Percentiles rank a stretch among this genome's conserved stretches.
Evolutionary conservation across 2,113 vertebrate species (phyloP).

Genomic region (Labeo catla): DNA sequence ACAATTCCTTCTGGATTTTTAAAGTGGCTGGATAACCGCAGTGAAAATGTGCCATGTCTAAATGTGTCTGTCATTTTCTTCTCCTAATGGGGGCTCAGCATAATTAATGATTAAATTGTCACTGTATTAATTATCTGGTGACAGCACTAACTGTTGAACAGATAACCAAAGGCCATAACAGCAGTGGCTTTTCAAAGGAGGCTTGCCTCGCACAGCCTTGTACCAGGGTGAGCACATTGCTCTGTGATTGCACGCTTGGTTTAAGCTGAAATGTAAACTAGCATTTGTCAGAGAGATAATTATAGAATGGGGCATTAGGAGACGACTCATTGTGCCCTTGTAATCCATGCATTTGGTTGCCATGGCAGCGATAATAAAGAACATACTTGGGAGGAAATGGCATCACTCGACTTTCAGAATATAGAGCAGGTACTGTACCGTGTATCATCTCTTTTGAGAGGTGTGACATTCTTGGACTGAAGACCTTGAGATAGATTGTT

Average conservation of each 20-base stretch:
- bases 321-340: slow-evolving; percentile 38
- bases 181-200: slow-evolving; percentile 15
- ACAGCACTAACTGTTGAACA: slow-evolving; percentile 34
- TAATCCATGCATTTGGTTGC: slow-evolving; percentile 50
- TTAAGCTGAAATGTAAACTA: slow-evolving; percentile 58
- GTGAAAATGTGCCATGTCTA: not conserved
- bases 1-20: not conserved
- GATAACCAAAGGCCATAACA: slow-evolving; percentile 20
- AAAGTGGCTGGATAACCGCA: not conserved
- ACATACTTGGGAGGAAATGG: slow-evolving; percentile 37
- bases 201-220: slow-evolving; percentile 28
- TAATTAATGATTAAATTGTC: slow-evolving; percentile 37
- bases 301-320: slow-evolving; percentile 57
- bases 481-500: not conserved
- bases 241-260: slow-evolving; percentile 45
- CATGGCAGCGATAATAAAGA: slow-evolving; percentile 50
- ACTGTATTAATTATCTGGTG: slow-evolving; percentile 16
- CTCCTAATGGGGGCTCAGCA: not conserved
- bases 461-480: not conserved
- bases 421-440: not conserved
- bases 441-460: not conserved
- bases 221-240: slow-evolving; percentile 11
- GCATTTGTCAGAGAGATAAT: slow-evolving; percentile 57
- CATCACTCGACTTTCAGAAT: slow-evolving; percentile 34
- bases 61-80: slow-evolving; percentile 16